Evolutionary conservation across 1,140 invertebrate species (phyloP).

Genomic region (Hyposmocoma kahamanoa): DNA sequence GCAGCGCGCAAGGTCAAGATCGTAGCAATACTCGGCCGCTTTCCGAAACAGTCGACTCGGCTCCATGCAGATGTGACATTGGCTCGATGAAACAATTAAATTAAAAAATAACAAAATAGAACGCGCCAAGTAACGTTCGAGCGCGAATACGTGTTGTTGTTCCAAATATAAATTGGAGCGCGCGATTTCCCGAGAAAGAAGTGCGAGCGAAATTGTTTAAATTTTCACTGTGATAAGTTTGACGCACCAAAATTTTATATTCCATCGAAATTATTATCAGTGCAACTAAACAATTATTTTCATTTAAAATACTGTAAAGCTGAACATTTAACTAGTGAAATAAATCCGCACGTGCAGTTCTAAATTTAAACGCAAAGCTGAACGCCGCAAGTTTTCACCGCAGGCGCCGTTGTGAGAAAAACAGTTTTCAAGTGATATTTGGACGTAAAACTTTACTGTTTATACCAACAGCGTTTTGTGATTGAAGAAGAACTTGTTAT

Average conservation of each 20-base stretch:
- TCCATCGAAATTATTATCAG: too few species aligned
- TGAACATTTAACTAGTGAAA: too few species aligned
- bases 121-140: slow-evolving; percentile 9
- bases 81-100: too few species aligned
- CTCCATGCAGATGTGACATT: slow-evolving; percentile 42
- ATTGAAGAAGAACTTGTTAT: too few species aligned
- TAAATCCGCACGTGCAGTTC: background rate
- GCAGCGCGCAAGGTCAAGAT: slow-evolving; percentile 63
- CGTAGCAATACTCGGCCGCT: slow-evolving; percentile 30
- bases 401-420: too few species aligned
- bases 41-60: slow-evolving; percentile 47
- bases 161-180: slow-evolving; percentile 35
- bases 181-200: slow-evolving; percentile 32
- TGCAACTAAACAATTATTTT: too few species aligned
- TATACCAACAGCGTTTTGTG: too few species aligned
- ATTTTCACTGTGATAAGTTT: too few species aligned
- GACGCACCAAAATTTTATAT: too few species aligned
- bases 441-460: too few species aligned
- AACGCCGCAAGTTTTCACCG: background rate
- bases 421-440: too few species aligned
- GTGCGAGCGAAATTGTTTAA: slow-evolving; percentile 10
- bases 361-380: background rate
- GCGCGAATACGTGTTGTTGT: slow-evolving; percentile 21
- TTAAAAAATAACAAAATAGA: slow-evolving; percentile 23
- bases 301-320: too few species aligned